These are phyloP conservation scores for Dromius quadrimaculatus DNA, from an alignment of 2,888 invertebrate species.

Conservation along the genomic window DNA sequence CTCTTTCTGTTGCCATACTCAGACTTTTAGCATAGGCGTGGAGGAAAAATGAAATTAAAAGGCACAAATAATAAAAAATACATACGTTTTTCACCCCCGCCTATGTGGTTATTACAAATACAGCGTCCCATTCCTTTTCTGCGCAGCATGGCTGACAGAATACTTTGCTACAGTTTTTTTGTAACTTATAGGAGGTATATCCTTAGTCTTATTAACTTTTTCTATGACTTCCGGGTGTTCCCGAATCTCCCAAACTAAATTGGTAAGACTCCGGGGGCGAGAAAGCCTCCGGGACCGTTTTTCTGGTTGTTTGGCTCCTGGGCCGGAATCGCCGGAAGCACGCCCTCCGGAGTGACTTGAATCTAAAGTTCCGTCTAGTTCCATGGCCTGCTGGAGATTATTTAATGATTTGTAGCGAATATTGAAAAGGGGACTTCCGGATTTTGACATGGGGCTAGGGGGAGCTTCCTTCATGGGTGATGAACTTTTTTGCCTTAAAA, in stretches of 20 bases:
- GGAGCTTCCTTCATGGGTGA: slow-evolving; percentile 79
- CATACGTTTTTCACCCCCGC: slow-evolving; percentile 9
- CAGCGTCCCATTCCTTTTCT: slow-evolving; percentile 66
- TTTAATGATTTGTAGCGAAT: slow-evolving; percentile 79
- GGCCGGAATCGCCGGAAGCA: slow-evolving; percentile 86
- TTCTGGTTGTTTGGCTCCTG: slow-evolving; percentile 83
- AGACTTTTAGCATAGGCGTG: slow-evolving; percentile 12
- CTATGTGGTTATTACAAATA: slow-evolving; percentile 64
- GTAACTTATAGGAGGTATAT: slow-evolving; percentile 65
- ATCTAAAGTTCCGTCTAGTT: slow-evolving; percentile 82
- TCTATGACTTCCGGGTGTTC: slow-evolving; percentile 64
- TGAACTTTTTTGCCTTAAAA: slow-evolving; percentile 79
- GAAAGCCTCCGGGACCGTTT: slow-evolving; percentile 85
- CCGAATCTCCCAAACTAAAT: slow-evolving; percentile 83
- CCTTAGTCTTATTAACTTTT: slow-evolving; percentile 62
- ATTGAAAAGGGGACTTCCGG: slow-evolving; percentile 82
- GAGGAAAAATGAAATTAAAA: background rate
- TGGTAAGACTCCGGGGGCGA: slow-evolving; percentile 87
- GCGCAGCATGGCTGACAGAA: slow-evolving; percentile 67
- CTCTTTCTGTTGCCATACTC: slow-evolving; percentile 36
- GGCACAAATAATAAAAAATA: background rate
- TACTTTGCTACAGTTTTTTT: slow-evolving; percentile 68
- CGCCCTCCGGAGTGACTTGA: slow-evolving; percentile 91
- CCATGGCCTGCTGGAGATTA: slow-evolving; percentile 81
- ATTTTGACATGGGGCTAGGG: slow-evolving; percentile 76